Evolutionary conservation across 2,888 invertebrate genomes (phyloP).

Genomic region (Oxystoma pomonae): DNA sequence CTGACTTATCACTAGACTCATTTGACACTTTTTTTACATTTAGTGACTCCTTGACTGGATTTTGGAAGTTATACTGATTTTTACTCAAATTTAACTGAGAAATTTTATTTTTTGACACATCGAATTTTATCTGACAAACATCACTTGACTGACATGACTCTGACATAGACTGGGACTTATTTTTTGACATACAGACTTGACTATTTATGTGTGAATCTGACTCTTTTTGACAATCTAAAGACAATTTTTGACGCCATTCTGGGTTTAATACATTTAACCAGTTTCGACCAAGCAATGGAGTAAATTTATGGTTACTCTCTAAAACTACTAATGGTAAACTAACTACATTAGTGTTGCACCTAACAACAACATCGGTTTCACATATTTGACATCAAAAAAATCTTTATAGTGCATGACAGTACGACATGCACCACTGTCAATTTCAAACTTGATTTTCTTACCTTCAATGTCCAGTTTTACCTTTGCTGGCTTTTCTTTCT

Average conservation of each 20-base stretch:
- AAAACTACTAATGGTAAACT: slow-evolving; percentile 5
- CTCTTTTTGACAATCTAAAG: background rate
- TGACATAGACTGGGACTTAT: background rate
- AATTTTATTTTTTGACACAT: background rate
- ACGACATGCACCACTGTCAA: no score
- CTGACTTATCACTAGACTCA: background rate
- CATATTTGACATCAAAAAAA: background rate
- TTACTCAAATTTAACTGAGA: background rate
- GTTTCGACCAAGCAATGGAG: no score
- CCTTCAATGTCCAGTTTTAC: background rate
- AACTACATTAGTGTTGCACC: background rate
- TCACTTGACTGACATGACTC: background rate
- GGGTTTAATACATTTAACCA: background rate
- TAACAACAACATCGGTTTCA: slow-evolving; percentile 1
- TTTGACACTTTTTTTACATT: background rate
- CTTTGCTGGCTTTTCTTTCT: background rate
- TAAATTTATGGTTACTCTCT: background rate
- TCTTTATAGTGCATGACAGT: background rate
- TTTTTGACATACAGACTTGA: no score
- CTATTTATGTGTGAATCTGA: no score
- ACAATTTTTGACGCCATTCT: background rate
- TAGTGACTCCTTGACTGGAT: no score
- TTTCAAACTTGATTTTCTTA: no score
- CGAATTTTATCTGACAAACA: background rate
- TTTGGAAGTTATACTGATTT: background rate